These are phyloP conservation scores for Mesoclemmys tuberculata DNA, from an alignment of 2,113 vertebrate species.

Conservation along the genomic window DNA sequence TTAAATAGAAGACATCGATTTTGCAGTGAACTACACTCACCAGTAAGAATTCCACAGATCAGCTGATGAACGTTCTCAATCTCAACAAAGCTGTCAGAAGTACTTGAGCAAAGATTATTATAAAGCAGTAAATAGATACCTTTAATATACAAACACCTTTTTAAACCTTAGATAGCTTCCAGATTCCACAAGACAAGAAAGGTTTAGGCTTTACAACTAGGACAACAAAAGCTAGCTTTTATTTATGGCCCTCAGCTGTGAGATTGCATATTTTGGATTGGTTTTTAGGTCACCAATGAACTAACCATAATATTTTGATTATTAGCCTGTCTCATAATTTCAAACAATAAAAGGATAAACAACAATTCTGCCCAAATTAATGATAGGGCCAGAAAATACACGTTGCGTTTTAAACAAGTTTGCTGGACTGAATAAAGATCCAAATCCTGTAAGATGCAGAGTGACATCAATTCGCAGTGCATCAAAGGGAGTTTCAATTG, in stretches of 20 bases:
- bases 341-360: background rate
- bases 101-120: slow-evolving; percentile 56
- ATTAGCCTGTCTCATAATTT: background rate
- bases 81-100: slow-evolving; percentile 67
- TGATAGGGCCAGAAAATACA: background rate
- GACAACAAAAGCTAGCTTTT: background rate
- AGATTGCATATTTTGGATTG: background rate
- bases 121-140: slow-evolving; percentile 31
- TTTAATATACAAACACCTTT: slow-evolving; percentile 19
- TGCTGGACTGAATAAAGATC: background rate
- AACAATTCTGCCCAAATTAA: background rate
- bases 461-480: background rate
- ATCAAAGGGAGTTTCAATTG: background rate
- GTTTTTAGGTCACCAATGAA: background rate
- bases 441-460: background rate
- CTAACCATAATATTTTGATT: background rate
- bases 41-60: slow-evolving; percentile 72
- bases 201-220: background rate
- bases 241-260: accelerated
- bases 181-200: background rate
- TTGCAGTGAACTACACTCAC: slow-evolving; percentile 78
- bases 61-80: slow-evolving; percentile 56
- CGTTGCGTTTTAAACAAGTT: background rate
- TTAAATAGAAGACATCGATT: slow-evolving; percentile 59
- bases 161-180: background rate